A percentile compares a stretch with the other conserved stretches of the same genome.
phyloP scores from a whole-genome alignment of 1,140 invertebrate species.

The Lanistes nyassanus region DNA sequence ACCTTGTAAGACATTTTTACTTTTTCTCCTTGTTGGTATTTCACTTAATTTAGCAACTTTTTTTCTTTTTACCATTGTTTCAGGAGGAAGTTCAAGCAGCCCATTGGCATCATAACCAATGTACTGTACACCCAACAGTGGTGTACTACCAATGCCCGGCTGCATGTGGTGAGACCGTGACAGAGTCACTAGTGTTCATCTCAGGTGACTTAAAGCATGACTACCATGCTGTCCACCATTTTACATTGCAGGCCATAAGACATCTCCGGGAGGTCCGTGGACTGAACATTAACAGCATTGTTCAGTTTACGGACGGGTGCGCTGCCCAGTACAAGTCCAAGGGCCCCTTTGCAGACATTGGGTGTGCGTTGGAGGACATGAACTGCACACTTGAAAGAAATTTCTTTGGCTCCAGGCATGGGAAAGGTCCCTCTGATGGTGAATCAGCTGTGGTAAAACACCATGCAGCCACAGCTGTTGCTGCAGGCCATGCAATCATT shows the following conservation, averaged over 20 bases:
- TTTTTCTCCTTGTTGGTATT: too few species aligned
- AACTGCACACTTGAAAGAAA: conserved; percentile 11
- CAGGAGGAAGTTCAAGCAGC: conserved; percentile 35
- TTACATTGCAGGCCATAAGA: conserved; percentile 6
- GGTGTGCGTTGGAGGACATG: conserved; percentile 23
- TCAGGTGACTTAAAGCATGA: conserved; percentile 36
- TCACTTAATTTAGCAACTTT: too few species aligned
- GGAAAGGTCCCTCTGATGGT: conserved; percentile 38
- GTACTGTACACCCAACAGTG: conserved; percentile 30
- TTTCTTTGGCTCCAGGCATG: conserved; percentile 38
- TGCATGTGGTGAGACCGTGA: conserved; percentile 16
- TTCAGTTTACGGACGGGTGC: conserved; percentile 40
- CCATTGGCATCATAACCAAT: conserved; percentile 26
- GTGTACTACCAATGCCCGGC: conserved; percentile 28
- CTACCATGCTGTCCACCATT: conserved; percentile 28
- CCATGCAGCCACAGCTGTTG: conserved; percentile 22
- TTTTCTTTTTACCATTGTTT: too few species aligned
- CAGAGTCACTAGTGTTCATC: conserved; percentile 32
- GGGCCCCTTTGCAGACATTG: conserved; percentile 28
- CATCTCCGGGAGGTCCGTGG: conserved; percentile 22
- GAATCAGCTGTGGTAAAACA: conserved; percentile 29
- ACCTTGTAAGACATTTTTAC: too few species aligned
- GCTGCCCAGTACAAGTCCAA: conserved; percentile 35
- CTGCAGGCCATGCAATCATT: conserved; percentile 12
- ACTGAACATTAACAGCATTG: conserved; percentile 6